A percentile compares a stretch with the other conserved stretches of the same genome.
phyloP scores from a whole-genome alignment of 2,888 invertebrate species.

The Microplitis deprimator region DNA sequence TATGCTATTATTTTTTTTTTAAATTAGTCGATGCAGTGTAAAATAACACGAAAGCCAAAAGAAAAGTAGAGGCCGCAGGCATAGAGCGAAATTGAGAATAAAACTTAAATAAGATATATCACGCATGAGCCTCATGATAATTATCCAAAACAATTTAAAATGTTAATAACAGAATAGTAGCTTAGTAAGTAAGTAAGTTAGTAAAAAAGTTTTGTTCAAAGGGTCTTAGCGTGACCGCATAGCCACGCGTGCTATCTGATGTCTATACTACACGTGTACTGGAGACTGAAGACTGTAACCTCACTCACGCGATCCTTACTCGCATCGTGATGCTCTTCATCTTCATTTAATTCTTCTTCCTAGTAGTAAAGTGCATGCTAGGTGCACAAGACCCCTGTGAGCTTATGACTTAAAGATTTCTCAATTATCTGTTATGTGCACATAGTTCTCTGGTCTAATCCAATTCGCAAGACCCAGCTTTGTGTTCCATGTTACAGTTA shows the following conservation, averaged over 20 bases:
- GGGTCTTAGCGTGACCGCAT: not conserved
- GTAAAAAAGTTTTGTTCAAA: not conserved
- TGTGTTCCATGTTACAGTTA: not conserved
- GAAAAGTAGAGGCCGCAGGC: too few species aligned
- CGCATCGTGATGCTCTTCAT: not conserved
- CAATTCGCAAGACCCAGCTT: not conserved
- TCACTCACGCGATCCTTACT: not conserved
- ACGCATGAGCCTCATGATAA: too few species aligned
- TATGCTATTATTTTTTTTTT: too few species aligned
- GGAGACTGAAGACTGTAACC: not conserved
- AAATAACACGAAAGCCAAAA: too few species aligned
- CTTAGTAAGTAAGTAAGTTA: not conserved
- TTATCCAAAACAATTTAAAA: too few species aligned
- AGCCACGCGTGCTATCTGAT: not conserved
- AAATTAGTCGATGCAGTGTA: too few species aligned
- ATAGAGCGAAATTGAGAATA: too few species aligned
- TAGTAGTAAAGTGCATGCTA: not conserved
- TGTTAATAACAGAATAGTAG: too few species aligned
- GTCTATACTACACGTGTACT: not conserved
- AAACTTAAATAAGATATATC: too few species aligned
- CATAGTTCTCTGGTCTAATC: not conserved
- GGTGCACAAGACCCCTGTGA: not conserved
- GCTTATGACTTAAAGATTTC: constrained; percentile 1
- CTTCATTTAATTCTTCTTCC: constrained; percentile 1
- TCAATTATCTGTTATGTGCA: constrained; percentile 1